Conservation (phyloP, 2,113 vertebrate species). For the Osmerus mordax region DNA sequence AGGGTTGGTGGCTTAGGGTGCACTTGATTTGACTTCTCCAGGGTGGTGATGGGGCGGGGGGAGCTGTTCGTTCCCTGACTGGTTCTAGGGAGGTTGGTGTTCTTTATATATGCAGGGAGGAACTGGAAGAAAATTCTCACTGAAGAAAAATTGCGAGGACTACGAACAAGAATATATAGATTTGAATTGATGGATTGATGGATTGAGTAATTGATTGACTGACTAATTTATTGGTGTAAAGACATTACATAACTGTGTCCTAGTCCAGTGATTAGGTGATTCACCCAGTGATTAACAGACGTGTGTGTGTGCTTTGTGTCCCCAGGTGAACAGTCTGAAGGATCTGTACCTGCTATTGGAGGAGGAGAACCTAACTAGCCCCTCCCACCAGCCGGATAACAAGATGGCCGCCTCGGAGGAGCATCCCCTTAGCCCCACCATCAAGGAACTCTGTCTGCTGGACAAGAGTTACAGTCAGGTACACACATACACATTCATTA, state of each 20-base stretch:
- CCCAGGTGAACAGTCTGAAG: conserved; percentile 91
- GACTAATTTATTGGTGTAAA: neutral
- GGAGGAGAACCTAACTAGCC: conserved; percentile 80
- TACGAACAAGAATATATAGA: no score
- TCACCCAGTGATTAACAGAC: neutral
- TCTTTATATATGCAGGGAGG: neutral
- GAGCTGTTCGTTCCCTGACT: neutral
- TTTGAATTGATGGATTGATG: neutral
- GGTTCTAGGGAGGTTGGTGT: no score
- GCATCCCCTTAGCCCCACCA: conserved; percentile 75
- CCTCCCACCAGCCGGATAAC: conserved; percentile 79
- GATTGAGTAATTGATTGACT: neutral
- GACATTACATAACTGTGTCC: no score
- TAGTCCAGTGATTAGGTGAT: neutral
- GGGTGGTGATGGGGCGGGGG: neutral
- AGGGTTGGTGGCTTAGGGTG: no score
- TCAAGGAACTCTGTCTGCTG: conserved; percentile 55
- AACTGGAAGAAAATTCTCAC: neutral
- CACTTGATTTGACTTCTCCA: no score
- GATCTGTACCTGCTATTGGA: conserved; percentile 90
- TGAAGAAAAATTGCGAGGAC: no score
- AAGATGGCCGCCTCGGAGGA: conserved; percentile 74
- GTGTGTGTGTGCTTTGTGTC: conserved; percentile 15
- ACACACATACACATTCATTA: neutral
- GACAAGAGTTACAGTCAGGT: conserved; percentile 38